Evolutionary conservation across 1,140 invertebrate genomes (phyloP).

Genomic region (Lysiphlebus fabarum): DNA sequence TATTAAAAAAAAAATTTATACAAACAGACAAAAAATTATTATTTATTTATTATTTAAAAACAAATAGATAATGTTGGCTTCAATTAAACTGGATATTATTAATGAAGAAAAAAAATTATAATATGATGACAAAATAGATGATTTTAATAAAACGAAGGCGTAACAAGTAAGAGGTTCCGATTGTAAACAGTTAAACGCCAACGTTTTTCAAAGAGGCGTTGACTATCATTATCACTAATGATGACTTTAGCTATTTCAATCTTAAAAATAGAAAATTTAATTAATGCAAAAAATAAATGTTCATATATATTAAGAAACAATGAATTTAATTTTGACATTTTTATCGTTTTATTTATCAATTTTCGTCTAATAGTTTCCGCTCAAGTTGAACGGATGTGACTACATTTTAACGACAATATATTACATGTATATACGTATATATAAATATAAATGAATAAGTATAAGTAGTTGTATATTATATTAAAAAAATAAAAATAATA

Average conservation of each 20-base stretch:
- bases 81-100: no score
- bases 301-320: conserved; percentile 7
- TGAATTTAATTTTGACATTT: conserved; percentile 1
- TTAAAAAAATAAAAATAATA: no score
- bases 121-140: no score
- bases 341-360: background rate
- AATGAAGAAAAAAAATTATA: background rate
- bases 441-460: no score
- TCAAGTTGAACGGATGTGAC: conserved; percentile 5
- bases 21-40: no score
- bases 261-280: background rate
- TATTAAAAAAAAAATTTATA: no score
- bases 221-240: conserved; percentile 28
- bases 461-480: background rate
- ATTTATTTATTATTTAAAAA: no score
- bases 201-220: conserved; percentile 19
- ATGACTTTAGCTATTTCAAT: no score
- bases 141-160: conserved; percentile 4
- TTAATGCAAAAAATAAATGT: conserved; percentile 6
- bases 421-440: background rate
- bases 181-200: conserved; percentile 10
- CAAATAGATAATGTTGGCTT: no score
- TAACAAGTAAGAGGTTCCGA: background rate
- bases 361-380: conserved; percentile 9
- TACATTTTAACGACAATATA: background rate